Evolutionary conservation across 2,888 invertebrate genomes (phyloP).

Genomic region (Drosophila rubida): DNA sequence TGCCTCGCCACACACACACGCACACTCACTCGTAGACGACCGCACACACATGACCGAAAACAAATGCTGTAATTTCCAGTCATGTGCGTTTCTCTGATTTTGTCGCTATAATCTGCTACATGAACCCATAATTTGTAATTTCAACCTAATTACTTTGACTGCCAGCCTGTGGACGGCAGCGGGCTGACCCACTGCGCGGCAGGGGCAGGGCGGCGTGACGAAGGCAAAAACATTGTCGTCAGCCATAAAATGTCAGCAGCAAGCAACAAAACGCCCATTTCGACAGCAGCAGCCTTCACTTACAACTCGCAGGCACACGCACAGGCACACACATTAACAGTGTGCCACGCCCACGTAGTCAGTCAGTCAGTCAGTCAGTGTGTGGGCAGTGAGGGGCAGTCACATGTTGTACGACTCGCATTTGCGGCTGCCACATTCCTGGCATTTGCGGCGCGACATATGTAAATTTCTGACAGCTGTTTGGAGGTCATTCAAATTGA

Average conservation of each 20-base stretch:
- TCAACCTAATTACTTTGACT: slow-evolving; percentile 79
- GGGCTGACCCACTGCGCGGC: not conserved
- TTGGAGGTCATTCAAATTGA: slow-evolving; percentile 70
- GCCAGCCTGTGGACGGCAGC: not conserved
- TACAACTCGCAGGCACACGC: slow-evolving; percentile 20
- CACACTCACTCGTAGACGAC: no score
- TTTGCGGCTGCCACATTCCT: slow-evolving; percentile 44
- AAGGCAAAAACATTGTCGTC: slow-evolving; percentile 69
- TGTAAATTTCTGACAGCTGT: slow-evolving; percentile 68
- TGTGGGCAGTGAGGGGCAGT: slow-evolving; percentile 12
- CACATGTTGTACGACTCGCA: slow-evolving; percentile 35
- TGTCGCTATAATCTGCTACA: slow-evolving; percentile 78
- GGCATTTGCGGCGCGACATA: slow-evolving; percentile 56
- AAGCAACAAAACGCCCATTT: slow-evolving; percentile 76
- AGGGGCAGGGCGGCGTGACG: slow-evolving; percentile 21
- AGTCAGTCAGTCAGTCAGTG: slow-evolving; percentile 25
- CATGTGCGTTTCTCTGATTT: slow-evolving; percentile 67
- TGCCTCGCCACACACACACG: not conserved
- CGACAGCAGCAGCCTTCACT: slow-evolving; percentile 45
- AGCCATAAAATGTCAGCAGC: slow-evolving; percentile 74
- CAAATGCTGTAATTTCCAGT: slow-evolving; percentile 64
- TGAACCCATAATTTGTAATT: slow-evolving; percentile 82
- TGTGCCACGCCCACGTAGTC: slow-evolving; percentile 57
- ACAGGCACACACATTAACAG: slow-evolving; percentile 13
- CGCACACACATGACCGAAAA: slow-evolving; percentile 21